A percentile compares a stretch with the other conserved stretches of the same genome.
These are phyloP conservation scores for Luidia sarsii DNA, from an alignment of 53 echinoderm and acorn worm species.

Conservation along the genomic window DNA sequence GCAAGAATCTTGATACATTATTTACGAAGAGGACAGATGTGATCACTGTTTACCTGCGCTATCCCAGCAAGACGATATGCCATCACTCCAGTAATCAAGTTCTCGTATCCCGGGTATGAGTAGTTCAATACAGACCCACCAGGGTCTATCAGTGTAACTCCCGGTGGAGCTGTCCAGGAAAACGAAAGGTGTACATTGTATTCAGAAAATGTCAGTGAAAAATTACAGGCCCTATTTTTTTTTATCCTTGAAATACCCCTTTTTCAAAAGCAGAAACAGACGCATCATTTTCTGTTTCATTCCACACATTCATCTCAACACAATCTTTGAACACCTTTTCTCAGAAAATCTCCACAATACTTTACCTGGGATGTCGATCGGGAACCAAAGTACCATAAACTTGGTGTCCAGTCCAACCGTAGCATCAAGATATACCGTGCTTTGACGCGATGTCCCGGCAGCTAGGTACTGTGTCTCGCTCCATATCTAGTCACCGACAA, in stretches of 20 bases:
- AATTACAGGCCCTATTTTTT: too few species aligned
- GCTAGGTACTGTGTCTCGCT: not conserved
- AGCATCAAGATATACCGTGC: conserved; percentile 1
- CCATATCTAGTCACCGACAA: not conserved
- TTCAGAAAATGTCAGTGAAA: too few species aligned
- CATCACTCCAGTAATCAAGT: not conserved
- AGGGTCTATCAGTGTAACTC: conserved; percentile 18
- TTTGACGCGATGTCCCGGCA: too few species aligned
- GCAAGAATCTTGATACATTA: too few species aligned
- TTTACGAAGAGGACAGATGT: too few species aligned
- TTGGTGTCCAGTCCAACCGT: conserved; percentile 19
- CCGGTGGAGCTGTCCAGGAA: not conserved
- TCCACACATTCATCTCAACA: too few species aligned
- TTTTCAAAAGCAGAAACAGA: too few species aligned
- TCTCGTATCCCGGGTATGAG: conserved; percentile 8
- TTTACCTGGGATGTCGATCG: not conserved
- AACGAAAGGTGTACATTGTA: too few species aligned
- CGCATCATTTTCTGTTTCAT: too few species aligned
- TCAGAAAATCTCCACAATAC: too few species aligned
- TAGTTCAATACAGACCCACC: not conserved
- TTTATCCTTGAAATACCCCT: too few species aligned
- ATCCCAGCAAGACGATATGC: not conserved
- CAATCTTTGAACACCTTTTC: not conserved
- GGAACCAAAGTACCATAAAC: not conserved
- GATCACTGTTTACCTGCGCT: conserved; percentile 12